Evolutionary conservation across 2,113 vertebrate genomes (phyloP).

Genomic region (Campylomormyrus tamandua): DNA sequence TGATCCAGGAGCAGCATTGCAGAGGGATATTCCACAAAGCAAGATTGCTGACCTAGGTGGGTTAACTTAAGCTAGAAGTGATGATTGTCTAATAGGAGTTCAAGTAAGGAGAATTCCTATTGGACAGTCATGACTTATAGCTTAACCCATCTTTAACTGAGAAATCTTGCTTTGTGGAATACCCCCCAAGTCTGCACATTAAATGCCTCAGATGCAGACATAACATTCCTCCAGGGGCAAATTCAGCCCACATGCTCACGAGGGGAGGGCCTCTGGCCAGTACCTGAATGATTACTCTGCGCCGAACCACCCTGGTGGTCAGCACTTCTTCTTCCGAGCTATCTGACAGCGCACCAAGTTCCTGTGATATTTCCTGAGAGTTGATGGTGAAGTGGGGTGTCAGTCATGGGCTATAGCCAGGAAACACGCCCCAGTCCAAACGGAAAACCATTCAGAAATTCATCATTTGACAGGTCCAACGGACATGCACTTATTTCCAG

Average conservation of each 20-base stretch:
- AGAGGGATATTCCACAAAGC: not conserved
- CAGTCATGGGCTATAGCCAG: constrained; percentile 19
- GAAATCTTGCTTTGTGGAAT: not conserved
- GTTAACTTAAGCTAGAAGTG: not conserved
- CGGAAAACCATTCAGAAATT: not conserved
- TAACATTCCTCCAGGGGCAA: not conserved
- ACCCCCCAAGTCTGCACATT: not conserved
- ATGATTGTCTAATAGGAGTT: not conserved
- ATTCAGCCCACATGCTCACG: constrained; percentile 8
- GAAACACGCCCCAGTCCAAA: not conserved
- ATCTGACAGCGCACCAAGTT: constrained; percentile 80
- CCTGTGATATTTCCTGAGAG: constrained; percentile 80
- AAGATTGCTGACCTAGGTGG: not conserved
- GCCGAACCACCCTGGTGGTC: constrained; percentile 89
- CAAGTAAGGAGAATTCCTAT: not conserved
- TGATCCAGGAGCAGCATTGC: not conserved
- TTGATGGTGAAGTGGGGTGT: constrained; percentile 61
- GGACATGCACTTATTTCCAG: not conserved
- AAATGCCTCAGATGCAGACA: not conserved
- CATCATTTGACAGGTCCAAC: not conserved
- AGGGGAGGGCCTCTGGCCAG: constrained; percentile 21
- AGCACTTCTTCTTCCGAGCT: constrained; percentile 90
- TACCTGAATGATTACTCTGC: constrained; percentile 97
- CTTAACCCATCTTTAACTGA: not conserved
- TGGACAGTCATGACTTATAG: not conserved